These are phyloP conservation scores for Callorhinus ursinus DNA, from an alignment of 2,113 vertebrate species.

Conservation along the genomic window DNA sequence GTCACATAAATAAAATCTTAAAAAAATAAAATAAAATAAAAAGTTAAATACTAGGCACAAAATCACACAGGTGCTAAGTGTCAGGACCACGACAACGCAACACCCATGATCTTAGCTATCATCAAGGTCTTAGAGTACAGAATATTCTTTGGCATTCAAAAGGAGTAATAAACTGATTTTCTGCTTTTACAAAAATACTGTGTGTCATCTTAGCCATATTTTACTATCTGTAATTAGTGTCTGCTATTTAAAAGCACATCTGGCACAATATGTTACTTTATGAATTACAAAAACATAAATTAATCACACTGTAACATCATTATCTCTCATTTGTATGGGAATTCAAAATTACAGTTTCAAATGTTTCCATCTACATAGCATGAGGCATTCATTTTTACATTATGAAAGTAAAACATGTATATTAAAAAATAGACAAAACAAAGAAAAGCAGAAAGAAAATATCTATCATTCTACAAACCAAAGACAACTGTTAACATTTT, in stretches of 20 bases:
- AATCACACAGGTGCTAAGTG: not conserved
- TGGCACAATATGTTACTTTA: not conserved
- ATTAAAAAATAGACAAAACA: slow-evolving; percentile 34
- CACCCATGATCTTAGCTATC: not conserved
- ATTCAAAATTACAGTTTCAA: slow-evolving; percentile 42
- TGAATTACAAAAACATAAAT: not conserved
- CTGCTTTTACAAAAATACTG: not conserved
- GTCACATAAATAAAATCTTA: too few relatives aligned
- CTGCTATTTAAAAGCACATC: slow-evolving; percentile 24
- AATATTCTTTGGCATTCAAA: slow-evolving; percentile 1
- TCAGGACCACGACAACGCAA: not conserved
- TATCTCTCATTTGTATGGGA: slow-evolving; percentile 9
- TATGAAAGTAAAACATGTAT: slow-evolving; percentile 9
- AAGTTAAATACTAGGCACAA: not conserved
- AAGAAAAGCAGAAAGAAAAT: slow-evolving; percentile 23
- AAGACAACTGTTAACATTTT: slow-evolving; percentile 47
- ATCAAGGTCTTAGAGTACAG: not conserved
- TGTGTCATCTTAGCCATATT: not conserved
- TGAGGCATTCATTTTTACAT: not conserved
- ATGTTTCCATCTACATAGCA: not conserved
- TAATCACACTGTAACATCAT: not conserved
- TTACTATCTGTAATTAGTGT: slow-evolving; percentile 13
- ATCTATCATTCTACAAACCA: not conserved
- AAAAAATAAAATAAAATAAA: not conserved
- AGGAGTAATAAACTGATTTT: slow-evolving; percentile 10